A percentile compares a stretch with the other conserved stretches of the same genome.
Conservation (phyloP, 2,797 vertebrate species). For the Diplodus puntazzo region DNA sequence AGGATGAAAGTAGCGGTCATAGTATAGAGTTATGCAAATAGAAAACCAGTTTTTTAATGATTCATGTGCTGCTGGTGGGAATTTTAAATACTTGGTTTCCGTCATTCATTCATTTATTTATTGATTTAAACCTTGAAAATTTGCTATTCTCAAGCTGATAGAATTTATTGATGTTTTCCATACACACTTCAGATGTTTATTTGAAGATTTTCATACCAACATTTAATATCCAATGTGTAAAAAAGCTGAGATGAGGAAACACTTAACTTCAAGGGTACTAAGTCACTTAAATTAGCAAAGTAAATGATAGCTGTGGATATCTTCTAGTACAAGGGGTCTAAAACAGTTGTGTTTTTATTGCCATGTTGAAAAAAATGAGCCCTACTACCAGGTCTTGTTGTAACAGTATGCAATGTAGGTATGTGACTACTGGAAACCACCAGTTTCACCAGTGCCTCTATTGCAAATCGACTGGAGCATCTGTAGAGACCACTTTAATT, state of each 20-base stretch:
- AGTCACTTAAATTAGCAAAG: neutral
- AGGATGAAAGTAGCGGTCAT: neutral
- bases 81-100: neutral
- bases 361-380: neutral
- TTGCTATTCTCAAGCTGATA: conserved; percentile 14
- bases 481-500: conserved; percentile 63
- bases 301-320: neutral
- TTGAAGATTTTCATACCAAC: conserved; percentile 13
- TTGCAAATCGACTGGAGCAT: conserved; percentile 54
- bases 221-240: conserved; percentile 1
- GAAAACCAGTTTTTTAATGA: neutral
- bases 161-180: neutral
- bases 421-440: conserved; percentile 18
- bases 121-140: conserved; percentile 19
- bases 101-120: conserved; percentile 8
- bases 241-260: neutral
- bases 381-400: neutral
- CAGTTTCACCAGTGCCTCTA: conserved; percentile 30
- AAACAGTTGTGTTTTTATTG: neutral
- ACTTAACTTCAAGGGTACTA: neutral
- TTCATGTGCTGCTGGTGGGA: conserved; percentile 19
- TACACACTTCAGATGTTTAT: conserved; percentile 7
- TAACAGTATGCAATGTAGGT: too few species aligned
- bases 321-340: neutral
- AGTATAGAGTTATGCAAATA: neutral